Base-by-base conservation (phyloP, 2,797 vertebrate genomes). In the Urophycis tenuis region DNA sequence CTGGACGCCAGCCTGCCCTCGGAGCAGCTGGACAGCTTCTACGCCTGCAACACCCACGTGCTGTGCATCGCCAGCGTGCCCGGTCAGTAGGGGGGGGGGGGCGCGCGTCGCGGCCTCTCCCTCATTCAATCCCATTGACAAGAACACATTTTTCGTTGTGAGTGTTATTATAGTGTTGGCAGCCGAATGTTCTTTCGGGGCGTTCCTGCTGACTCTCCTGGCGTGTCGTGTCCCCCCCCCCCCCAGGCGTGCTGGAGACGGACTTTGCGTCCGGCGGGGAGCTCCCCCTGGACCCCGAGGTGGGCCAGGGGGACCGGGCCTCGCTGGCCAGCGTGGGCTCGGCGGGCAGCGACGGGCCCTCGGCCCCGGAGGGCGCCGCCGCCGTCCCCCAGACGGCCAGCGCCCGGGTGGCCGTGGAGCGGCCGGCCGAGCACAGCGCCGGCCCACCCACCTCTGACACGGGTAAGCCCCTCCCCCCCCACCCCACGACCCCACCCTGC, bases 1-100 rank as follows among this genome's bases (percentile, higher is more conserved):
- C 94, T 99, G 14, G 97, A 99, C 71, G 97, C 95, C 87, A 94
- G 98, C 89, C 96, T 99, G 79, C 96, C 98, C 0, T 96, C 95
- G 77, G 95, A 95, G 88, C 94, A 98, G 86, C 92, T 99, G 84
- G 97, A 99, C 84, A 95, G 92, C 89, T 99, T 99, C 88, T 94
- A 94, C 9, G 94, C 97, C 72, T 99, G 98, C 80, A 94, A 96
- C 90, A 96, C 97, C 3, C 96, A 98, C 0, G 94, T 98, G 75
- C 93, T 98, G 77, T 99, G 96, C 89, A 96, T 99, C 83, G 91
- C 96, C 64, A 99, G 96, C 3, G 95, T 99, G 0, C 97, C 97
- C 92, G 97, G 98, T 98, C 10, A 39, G 0, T 64, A 84, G 91
- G 90, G 41, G 17, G 6, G 60, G 8, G 36, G 8, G 36, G 8